Base-by-base conservation (phyloP, 1,140 invertebrate genomes). In the Bicyclus anynana region DNA sequence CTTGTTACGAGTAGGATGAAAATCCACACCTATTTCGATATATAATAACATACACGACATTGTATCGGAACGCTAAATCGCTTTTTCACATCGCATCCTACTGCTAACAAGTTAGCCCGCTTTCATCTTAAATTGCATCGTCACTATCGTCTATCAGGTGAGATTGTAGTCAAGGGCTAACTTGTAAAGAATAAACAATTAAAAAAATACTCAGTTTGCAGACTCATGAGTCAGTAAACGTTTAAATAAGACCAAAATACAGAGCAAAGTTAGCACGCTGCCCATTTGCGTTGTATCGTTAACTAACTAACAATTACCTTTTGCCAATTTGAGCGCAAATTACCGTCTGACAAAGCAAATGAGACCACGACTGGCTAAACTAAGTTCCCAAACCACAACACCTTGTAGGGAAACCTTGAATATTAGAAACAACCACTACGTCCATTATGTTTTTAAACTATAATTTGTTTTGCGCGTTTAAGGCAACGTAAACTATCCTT, bases 351-450 rank as follows among this genome's bases (percentile, higher is more conserved):
- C 70, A 73, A 77, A 79, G 65, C 53, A 62, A 74, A 68, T 69
- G 63, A 72, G 74, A 65, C 62, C 59, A 67, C 49, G 58, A 52
- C 46, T 5, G 49, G 23, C 57, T 63, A 59, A 65, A 55, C 47
- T 27, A 27, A 52, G 49, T 49, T 63, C 59, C 56, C 47, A 69
- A 79, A 80, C 77, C 77, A 40, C 76, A 76, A 68, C 49, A 37
- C 76, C 75, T 77, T 79, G 60, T 81, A 74, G 47, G 69, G 76
- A 66, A 73, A 27, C 74, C 74, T 77, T 74, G 69, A 53, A 65
- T 67, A 51, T 62, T 68, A 65, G 62, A 69, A 66, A 67, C 53
- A 58, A 58, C 58, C 62, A 37, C 16, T 27, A 16, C 27, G 6
- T 33, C 47, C 21, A 51, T 61, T 55, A 55, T 44, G 9, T 40